Evolutionary conservation across 2,113 vertebrate species (phyloP), one percentile per base, ranked within the genome.

Genomic region (Mesembrinibis cayennensis): DNA sequence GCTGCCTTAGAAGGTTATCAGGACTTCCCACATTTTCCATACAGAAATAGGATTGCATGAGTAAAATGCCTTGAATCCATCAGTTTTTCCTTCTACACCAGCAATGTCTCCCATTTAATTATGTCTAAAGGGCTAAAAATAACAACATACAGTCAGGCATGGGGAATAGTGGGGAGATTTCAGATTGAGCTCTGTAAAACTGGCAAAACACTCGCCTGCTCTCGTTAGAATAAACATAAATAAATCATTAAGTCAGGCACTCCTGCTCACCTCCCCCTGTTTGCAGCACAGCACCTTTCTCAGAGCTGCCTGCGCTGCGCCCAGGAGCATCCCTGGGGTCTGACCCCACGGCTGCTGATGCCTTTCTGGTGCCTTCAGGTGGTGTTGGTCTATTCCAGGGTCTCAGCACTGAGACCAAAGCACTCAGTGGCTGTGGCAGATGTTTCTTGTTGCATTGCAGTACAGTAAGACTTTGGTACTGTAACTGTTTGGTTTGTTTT

Each of bases 291-390:
- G 30, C 10, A n/a, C 7, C 5, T 56, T 84, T 40, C 55, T 18
- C 27, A n/a, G 40, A 74, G 29, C 27, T 58, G 59, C 44, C 22
- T 21, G 3, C 1, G 1, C 44, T 36, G 34, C 1, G 0, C 13
- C 17, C 44, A 27, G 16, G 38, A 72, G n/a, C 7, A 27, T 0
- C 1, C 5, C n/a, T 55, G n/a, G 5, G 1, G 8, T 16, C 52
- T 40, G 18, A 40, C 20, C 32, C 56, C 26, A 10, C 1, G 2
- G 34, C 36, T 4, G 2, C 5, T 1, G 2, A 13, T 2, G 4
- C 3, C 9, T 23, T 89, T 44, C 26, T 38, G 29, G 3, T 45
- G 15, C 0, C 0, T 45, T 87, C 52, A 19, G 29, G 11, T 7
- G 16, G 9, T 27, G 5, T 10, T 50, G 18, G 9, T 40, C 8